Evolutionary conservation across 1,140 invertebrate genomes (phyloP).

Genomic region (Drosophila sucinea): DNA sequence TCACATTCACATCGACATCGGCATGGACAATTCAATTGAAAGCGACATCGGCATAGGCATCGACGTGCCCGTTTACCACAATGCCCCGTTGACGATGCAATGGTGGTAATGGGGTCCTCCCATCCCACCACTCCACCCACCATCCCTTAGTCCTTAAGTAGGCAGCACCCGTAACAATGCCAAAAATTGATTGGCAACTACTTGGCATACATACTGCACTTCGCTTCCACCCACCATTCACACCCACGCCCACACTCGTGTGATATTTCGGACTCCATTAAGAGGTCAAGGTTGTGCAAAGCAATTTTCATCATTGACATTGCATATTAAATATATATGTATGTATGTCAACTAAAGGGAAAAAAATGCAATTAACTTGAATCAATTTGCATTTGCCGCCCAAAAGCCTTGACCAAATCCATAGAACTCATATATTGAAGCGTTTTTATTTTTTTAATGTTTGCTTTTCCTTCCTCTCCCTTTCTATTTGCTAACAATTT

Average conservation of each 20-base stretch:
- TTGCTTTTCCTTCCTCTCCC: too few species aligned
- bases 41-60: slow-evolving; percentile 70
- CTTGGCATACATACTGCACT: slow-evolving; percentile 52
- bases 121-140: too few species aligned
- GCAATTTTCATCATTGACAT: slow-evolving; percentile 33
- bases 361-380: slow-evolving; percentile 66
- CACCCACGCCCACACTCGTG: not conserved
- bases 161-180: slow-evolving; percentile 49
- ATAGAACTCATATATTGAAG: slow-evolving; percentile 11
- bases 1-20: slow-evolving; percentile 4
- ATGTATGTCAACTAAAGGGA: slow-evolving; percentile 22
- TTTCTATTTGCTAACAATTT: not conserved
- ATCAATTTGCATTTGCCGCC: slow-evolving; percentile 50
- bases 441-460: not conserved
- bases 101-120: slow-evolving; percentile 26
- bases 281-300: slow-evolving; percentile 60
- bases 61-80: slow-evolving; percentile 76
- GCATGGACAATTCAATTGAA: slow-evolving; percentile 62
- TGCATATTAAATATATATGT: slow-evolving; percentile 35
- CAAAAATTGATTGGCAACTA: slow-evolving; percentile 78
- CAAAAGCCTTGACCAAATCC: not conserved
- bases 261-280: slow-evolving; percentile 10
- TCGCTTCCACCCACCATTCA: not conserved
- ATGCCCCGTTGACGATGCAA: slow-evolving; percentile 61
- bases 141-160: slow-evolving; percentile 35